phyloP scores from a whole-genome alignment of 2,888 invertebrate species.

The Argyresthia albistria region DNA sequence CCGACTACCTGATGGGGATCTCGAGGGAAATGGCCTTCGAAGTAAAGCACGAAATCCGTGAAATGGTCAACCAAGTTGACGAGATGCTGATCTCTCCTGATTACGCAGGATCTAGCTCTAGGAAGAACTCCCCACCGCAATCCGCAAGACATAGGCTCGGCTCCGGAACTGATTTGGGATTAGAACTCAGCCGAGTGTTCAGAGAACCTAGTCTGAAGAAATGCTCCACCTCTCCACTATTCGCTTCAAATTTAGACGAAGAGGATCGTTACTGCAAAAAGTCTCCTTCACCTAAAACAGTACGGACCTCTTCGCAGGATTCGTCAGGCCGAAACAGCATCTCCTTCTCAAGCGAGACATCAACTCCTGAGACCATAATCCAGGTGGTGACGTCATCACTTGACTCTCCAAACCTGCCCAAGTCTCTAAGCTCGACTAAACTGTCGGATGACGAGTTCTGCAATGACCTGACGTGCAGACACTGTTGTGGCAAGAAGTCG shows the following conservation, averaged over 20 bases:
- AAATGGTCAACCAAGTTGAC: conserved; percentile 81
- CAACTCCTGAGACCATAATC: conserved; percentile 65
- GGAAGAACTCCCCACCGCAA: conserved; percentile 64
- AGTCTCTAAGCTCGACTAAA: conserved; percentile 70
- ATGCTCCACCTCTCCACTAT: conserved; percentile 60
- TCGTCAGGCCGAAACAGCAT: conserved; percentile 57
- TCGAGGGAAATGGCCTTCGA: conserved; percentile 85
- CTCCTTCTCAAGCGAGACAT: conserved; percentile 67
- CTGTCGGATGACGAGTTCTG: conserved; percentile 74
- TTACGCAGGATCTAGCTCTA: conserved; percentile 35
- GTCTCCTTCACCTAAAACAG: conserved; percentile 44
- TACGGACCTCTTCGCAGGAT: conserved; percentile 52
- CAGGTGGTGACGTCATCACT: conserved; percentile 52
- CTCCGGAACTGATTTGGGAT: conserved; percentile 56
- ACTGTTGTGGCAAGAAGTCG: conserved; percentile 65
- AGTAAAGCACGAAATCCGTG: conserved; percentile 83
- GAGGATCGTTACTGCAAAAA: conserved; percentile 33
- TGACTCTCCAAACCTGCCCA: conserved; percentile 55
- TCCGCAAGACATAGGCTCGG: conserved; percentile 45
- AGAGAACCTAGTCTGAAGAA: conserved; percentile 40
- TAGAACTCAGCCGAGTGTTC: conserved; percentile 35
- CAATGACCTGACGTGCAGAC: conserved; percentile 55
- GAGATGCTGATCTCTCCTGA: conserved; percentile 73
- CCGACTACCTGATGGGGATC: conserved; percentile 83
- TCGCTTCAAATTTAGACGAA: conserved; percentile 49